phyloP scores from a whole-genome alignment of 2,113 vertebrate species.

The Orycteropus afer region DNA sequence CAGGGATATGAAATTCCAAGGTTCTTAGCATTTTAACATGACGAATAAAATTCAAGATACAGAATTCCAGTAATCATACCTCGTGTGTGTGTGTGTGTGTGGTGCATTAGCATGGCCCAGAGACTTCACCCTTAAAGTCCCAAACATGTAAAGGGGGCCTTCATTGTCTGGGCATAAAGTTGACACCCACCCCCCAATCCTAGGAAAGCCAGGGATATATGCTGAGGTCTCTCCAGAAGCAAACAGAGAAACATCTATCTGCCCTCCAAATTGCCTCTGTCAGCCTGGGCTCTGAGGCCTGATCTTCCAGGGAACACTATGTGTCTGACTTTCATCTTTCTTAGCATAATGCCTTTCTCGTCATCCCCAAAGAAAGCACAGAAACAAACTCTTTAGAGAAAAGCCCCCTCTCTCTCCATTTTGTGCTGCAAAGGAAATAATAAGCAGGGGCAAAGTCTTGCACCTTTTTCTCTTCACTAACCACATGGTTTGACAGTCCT shows the following conservation, averaged over 20 bases:
- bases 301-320: neutral
- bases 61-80: neutral
- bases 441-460: neutral
- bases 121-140: constrained; percentile 52
- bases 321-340: neutral
- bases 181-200: neutral
- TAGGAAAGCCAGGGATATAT: neutral
- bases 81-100: neutral
- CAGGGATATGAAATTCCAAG: neutral
- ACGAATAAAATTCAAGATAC: constrained; percentile 53
- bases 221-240: neutral
- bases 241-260: neutral
- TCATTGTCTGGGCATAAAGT: neutral
- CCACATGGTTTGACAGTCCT: neutral
- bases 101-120: neutral
- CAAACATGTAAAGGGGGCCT: neutral
- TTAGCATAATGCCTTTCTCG: neutral
- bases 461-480: neutral
- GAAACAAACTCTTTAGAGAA: neutral
- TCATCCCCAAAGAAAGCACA: neutral
- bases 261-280: neutral
- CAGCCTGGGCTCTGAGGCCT: neutral
- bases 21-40: neutral
- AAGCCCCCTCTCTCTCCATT: constrained; percentile 39
- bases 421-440: constrained; percentile 55